Evolutionary conservation across 2,888 invertebrate species (phyloP), one percentile per base, ranked within the genome.

Genomic region (Byasa hedistus): DNA sequence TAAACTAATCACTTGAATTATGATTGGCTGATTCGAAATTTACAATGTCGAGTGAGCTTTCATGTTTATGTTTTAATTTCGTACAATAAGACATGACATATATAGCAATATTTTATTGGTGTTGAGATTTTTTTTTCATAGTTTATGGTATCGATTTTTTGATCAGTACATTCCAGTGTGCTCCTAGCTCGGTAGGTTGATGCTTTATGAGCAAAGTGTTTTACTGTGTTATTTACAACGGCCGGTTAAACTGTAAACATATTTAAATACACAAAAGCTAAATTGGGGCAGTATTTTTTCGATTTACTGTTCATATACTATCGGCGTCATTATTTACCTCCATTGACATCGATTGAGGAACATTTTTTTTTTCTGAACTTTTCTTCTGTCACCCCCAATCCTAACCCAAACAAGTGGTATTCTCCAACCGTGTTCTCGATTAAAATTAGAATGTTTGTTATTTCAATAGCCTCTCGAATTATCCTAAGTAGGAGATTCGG

Each of bases 111-210:
- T n/a, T 54, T 54, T 21, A 54, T 54, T n/a, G n/a, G 27, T 36
- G 57, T 21, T 36, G 32, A 39, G 22, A n/a, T 24, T 17, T 48
- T 0, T 19, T 17, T 36, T 52, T 61, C 23, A 23, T 56, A 24
- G 4, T 64, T 55, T 55, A 56, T 32, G 52, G 52, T 22, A 36
- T 17, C 48, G 2, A 36, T 57, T 36, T 58, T 12, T 36, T 51
- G 32, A 23, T 56, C 52, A 70, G 70, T 79, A 86, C 86, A 86
- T 86, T 86, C 87, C 86, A 85, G 70, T 68, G 77, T 77, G 76
- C 76, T 79, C 79, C 80, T 77, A 78, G 76, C 72, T 82, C 80
- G 79, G 82, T 79, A 73, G 83, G 81, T 79, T 79, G 76, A 78
- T 80, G 76, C 76, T 55, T 62, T 59, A 51, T 54, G 23, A 64